Base-by-base conservation (phyloP, 2,888 invertebrate genomes). In the Drosophila formosana region DNA sequence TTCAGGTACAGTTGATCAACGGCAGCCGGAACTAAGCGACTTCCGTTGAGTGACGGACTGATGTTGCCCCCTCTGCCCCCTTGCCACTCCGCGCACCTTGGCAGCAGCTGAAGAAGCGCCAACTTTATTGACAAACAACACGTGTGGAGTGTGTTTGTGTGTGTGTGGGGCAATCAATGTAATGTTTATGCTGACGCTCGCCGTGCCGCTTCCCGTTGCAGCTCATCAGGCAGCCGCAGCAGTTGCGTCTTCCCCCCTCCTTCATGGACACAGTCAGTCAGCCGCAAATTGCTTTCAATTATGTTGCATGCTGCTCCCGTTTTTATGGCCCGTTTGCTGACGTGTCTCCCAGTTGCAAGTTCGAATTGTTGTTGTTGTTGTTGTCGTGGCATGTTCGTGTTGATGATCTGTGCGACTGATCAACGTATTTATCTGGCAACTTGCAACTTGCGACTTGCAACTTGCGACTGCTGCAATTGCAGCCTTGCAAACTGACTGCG, bases 201-300 rank as follows among this genome's bases (percentile, higher is more conserved):
- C 26, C 56, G 45, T 46, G 70, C 64, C 47, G 60, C 70, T 56
- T 66, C 65, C 49, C 63, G 58, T 9, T 18, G 45, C 55, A 45
- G 62, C 53, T 25, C 63, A 52, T 53, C 30, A 13, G 52, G 25
- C 57, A 34, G 41, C 34, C 47, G 3, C 55, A 25, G 28, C 18
- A 18, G 18, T 18, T 18, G 18, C 18, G 18, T 18, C 18, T 18
- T 18, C 28, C 11, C 49, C 50, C 28, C 8, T 32, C 45, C 46
- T 13, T 8, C 45, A 34, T 56, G 51, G 45, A 63, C 65, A 74
- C 65, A 78, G 60, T 67, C 58, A 75, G 76, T 65, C 78, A 76
- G 87, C 87, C 84, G 80, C 87, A 85, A 85, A 85, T 85, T 85
- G 84, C 87, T 84, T 85, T 85, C 84, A 85, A 85, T 85, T 87